A percentile compares a stretch with the other conserved stretches of the same genome.
Evolutionary conservation across 2,888 invertebrate species (phyloP).

Genomic region (Eubasilissa splendida): DNA sequence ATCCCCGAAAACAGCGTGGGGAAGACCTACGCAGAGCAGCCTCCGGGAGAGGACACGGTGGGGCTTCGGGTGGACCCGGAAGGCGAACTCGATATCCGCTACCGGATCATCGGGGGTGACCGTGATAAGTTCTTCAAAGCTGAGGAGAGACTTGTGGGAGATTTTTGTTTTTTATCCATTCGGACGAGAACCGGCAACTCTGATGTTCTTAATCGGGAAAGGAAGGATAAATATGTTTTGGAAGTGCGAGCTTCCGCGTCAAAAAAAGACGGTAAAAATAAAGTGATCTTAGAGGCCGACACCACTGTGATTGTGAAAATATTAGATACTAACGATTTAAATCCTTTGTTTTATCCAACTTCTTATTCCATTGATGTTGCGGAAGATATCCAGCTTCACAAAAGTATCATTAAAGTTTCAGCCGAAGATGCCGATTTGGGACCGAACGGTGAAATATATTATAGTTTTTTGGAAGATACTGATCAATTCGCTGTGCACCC

Average conservation of each 20-base stretch:
- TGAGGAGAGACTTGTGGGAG: constrained; percentile 90
- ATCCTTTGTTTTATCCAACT: constrained; percentile 92
- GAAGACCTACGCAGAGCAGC: constrained; percentile 86
- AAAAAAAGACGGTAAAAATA: constrained; percentile 73
- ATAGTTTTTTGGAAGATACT: constrained; percentile 87
- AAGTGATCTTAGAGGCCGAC: constrained; percentile 79
- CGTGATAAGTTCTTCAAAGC: constrained; percentile 93
- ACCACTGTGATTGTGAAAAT: constrained; percentile 81
- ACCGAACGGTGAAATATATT: constrained; percentile 97
- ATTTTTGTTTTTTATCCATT: constrained; percentile 94
- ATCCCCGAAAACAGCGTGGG: constrained; percentile 94
- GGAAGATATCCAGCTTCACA: constrained; percentile 90
- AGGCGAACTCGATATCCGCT: constrained; percentile 78
- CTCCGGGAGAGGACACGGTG: constrained; percentile 82
- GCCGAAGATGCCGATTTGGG: constrained; percentile 98
- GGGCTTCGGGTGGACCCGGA: constrained; percentile 78
- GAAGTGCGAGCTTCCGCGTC: constrained; percentile 82
- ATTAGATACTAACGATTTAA: constrained; percentile 91
- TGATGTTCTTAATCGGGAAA: constrained; percentile 94
- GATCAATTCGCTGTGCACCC: constrained; percentile 95
- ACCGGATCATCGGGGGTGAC: constrained; percentile 90
- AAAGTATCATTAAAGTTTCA: constrained; percentile 82
- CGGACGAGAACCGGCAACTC: constrained; percentile 90
- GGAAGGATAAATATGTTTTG: constrained; percentile 86
- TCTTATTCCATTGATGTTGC: constrained; percentile 90